Conservation (phyloP, 2,113 vertebrate species). For the Limanda limanda region DNA sequence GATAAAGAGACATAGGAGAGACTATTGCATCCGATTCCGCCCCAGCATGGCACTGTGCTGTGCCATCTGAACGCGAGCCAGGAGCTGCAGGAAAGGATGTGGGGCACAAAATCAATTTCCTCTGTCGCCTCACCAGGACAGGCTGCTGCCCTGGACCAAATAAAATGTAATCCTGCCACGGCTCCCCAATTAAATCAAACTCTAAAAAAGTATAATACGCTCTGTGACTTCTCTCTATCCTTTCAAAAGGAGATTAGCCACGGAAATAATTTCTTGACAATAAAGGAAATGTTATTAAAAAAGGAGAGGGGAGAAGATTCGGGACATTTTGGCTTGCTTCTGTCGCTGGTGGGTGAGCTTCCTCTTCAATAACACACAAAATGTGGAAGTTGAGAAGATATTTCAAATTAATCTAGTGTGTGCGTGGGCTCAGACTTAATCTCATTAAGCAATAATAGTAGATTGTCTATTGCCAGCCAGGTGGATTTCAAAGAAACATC, state of each 20-base stretch:
- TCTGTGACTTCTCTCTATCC: slow-evolving; percentile 49
- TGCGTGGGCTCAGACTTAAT: slow-evolving; percentile 10
- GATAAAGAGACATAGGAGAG: slow-evolving; percentile 34
- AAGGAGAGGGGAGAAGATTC: not conserved
- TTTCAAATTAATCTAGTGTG: slow-evolving; percentile 16
- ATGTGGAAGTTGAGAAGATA: slow-evolving; percentile 3
- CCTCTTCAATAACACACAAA: slow-evolving; percentile 1
- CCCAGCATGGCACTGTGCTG: slow-evolving; percentile 27
- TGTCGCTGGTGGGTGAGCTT: slow-evolving; percentile 5
- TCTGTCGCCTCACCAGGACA: slow-evolving; percentile 50
- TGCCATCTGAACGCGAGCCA: slow-evolving; percentile 22
- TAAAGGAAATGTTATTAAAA: slow-evolving; percentile 55
- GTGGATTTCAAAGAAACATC: slow-evolving; percentile 12
- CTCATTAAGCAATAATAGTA: slow-evolving; percentile 11
- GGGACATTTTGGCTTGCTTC: not conserved
- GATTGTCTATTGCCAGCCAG: slow-evolving; percentile 8
- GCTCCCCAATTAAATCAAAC: slow-evolving; percentile 76
- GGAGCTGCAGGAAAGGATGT: slow-evolving; percentile 59
- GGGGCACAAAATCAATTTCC: slow-evolving; percentile 79
- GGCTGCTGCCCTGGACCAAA: slow-evolving; percentile 58
- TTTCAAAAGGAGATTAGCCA: slow-evolving; percentile 63
- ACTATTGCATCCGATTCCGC: slow-evolving; percentile 18
- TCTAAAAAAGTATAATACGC: slow-evolving; percentile 60
- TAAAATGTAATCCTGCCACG: slow-evolving; percentile 74
- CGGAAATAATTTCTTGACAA: slow-evolving; percentile 58